These are phyloP conservation scores for Dicerorhinus sumatrensis DNA, from an alignment of 2,113 vertebrate species.

Conservation along the genomic window DNA sequence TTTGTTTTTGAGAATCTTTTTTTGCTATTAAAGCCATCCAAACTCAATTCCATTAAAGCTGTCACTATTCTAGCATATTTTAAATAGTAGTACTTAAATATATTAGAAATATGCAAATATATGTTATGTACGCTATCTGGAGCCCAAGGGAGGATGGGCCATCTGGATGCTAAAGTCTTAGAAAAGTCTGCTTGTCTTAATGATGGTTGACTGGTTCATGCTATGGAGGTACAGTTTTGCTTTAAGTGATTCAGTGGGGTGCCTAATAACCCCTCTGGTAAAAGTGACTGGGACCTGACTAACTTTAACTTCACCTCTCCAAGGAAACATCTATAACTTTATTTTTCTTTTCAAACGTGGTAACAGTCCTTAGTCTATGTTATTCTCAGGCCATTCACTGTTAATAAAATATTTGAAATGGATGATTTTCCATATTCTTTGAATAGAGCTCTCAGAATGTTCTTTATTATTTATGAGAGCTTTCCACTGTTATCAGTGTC, in stretches of 20 bases:
- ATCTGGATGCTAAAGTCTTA: not conserved
- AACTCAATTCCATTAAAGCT: not conserved
- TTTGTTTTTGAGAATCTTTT: not conserved
- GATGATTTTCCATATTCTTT: not conserved
- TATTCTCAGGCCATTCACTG: not conserved
- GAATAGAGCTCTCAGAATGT: not conserved
- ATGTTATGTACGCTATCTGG: not conserved
- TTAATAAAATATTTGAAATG: slow-evolving; percentile 37
- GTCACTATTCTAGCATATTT: not conserved
- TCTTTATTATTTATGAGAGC: not conserved
- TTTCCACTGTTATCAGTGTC: not conserved
- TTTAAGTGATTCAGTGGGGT: not conserved
- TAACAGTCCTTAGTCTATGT: not conserved
- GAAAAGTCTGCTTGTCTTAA: not conserved
- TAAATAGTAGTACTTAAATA: not conserved
- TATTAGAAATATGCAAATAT: not conserved
- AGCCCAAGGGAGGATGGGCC: not conserved
- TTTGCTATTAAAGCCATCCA: not conserved
- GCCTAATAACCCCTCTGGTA: not conserved
- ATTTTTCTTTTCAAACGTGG: not conserved
- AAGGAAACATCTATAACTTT: not conserved
- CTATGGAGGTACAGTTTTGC: not conserved
- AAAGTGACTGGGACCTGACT: not conserved
- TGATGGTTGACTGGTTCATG: not conserved
- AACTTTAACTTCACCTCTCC: not conserved